Percentiles rank a stretch among this genome's conserved stretches.
Evolutionary conservation across 2,888 invertebrate genomes (phyloP).

Genomic region (Oscheius onirici): DNA sequence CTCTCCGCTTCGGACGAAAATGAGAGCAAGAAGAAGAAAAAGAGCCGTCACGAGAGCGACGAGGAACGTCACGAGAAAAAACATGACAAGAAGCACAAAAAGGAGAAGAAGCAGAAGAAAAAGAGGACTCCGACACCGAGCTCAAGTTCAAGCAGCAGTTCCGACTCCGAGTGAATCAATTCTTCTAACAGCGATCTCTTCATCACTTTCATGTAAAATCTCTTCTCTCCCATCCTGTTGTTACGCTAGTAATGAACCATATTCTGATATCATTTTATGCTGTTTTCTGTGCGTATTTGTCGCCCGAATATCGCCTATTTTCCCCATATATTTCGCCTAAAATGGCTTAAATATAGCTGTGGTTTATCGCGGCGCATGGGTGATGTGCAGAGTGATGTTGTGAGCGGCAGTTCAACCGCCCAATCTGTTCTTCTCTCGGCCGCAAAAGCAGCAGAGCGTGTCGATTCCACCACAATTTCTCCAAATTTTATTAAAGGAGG

Average conservation of each 20-base stretch:
- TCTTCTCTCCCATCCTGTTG: neutral
- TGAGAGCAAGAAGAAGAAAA: constrained; percentile 29
- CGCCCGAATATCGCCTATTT: too few species aligned
- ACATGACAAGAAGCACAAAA: constrained; percentile 43
- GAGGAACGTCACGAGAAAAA: neutral
- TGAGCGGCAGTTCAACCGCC: constrained; percentile 18
- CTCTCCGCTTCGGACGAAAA: constrained; percentile 23
- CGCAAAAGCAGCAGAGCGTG: constrained; percentile 31
- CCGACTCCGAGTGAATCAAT: constrained; percentile 39
- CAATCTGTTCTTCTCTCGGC: constrained; percentile 32
- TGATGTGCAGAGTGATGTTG: constrained; percentile 32
- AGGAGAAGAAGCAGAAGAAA: constrained; percentile 54
- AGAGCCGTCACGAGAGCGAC: neutral
- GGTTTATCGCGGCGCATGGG: constrained; percentile 30
- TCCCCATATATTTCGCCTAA: neutral
- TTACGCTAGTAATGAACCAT: constrained; percentile 1
- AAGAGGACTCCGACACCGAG: constrained; percentile 41
- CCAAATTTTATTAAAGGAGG: constrained; percentile 37
- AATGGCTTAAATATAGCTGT: neutral
- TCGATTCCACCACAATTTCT: constrained; percentile 30
- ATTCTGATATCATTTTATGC: neutral
- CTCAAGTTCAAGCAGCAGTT: constrained; percentile 15
- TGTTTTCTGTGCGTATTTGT: neutral
- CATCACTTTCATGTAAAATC: neutral
- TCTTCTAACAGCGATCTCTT: constrained; percentile 9